A percentile compares a stretch with the other conserved stretches of the same genome.
Evolutionary conservation across 2,113 vertebrate species (phyloP).

Genomic region (Dromas ardeola): DNA sequence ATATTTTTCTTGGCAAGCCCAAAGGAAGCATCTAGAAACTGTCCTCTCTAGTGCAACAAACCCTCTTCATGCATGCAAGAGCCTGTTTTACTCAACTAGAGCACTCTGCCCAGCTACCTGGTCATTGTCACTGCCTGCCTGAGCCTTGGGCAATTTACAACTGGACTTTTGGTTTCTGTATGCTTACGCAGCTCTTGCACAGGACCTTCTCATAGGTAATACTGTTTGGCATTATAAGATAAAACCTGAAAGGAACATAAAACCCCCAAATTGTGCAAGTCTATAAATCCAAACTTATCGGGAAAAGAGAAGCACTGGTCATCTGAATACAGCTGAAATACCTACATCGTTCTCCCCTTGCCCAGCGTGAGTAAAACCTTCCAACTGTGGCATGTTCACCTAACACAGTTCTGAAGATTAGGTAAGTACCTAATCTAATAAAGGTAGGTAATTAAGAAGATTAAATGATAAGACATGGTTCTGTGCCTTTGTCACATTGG

Average conservation of each 20-base stretch:
- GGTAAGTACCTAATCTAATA: neutral
- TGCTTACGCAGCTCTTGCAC: neutral
- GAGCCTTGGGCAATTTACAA: neutral
- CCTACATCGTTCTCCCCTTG: neutral
- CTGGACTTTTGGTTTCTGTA: neutral
- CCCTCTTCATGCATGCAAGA: neutral
- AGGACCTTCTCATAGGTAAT: neutral
- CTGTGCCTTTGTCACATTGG: neutral
- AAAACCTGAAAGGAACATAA: neutral
- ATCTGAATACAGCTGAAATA: neutral
- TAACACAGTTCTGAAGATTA: neutral
- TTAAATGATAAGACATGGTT: neutral
- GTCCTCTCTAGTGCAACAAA: neutral
- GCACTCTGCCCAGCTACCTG: fast-evolving
- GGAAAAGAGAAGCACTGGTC: neutral
- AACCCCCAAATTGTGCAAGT: fast-evolving
- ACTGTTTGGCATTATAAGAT: neutral
- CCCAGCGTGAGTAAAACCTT: neutral
- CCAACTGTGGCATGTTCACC: neutral
- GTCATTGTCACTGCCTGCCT: neutral
- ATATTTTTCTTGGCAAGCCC: neutral
- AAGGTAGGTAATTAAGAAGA: neutral
- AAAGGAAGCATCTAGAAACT: neutral
- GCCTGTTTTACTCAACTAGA: neutral
- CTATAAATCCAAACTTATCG: neutral